Base-by-base conservation (phyloP, 92 coral and sea anemone species). In the Zoanthus solanderi region DNA sequence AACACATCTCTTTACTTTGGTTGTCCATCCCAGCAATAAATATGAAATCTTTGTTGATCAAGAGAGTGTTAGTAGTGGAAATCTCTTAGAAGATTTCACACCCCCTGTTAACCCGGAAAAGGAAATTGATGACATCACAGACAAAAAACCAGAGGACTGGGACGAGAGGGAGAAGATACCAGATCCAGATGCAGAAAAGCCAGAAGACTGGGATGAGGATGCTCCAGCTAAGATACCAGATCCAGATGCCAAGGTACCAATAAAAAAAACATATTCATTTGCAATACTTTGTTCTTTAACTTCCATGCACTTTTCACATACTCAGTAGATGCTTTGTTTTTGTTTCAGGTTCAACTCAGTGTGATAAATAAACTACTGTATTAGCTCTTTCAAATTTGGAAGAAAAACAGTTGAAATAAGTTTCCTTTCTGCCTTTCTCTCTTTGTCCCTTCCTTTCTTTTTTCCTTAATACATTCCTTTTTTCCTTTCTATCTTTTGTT, bases 141-240 rank as follows among this genome's bases (percentile, higher is more conserved):
- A 97, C 61, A 93, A 92, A 67, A 95, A 92, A 67, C 98, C 99
- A 53, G 98, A 97, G 77, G 97, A 95, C 87, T 97, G 99, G 99
- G 99, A 97, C 82, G 99, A 97, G 88, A 92, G 99, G 31, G 99
- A 97, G 90, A 95, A 97, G 87, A 93, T 97, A 53, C 99, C 98
- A 1, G 99, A 97, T 54, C 97, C 99, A 45, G 99, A 97, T 90
- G 99, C 99, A 0, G 98, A 95, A 79, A 97, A 97, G 73, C 99
- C 99, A 2, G 99, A 97, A 32, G 98, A 97, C 85, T 97, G 99
- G 99, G 96, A 97, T 76, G 99, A 97, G 65, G 99, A 97, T 90
- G 99, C 99, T 7, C 98, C 99, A 16, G 94, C 97, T 30, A 97
- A 94, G 79, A 97, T 97, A 42, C 89, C 96, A 29, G 98, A 96